Base-by-base conservation (phyloP, 1,140 invertebrate species). In the Brachionus asplanchnoidis region DNA sequence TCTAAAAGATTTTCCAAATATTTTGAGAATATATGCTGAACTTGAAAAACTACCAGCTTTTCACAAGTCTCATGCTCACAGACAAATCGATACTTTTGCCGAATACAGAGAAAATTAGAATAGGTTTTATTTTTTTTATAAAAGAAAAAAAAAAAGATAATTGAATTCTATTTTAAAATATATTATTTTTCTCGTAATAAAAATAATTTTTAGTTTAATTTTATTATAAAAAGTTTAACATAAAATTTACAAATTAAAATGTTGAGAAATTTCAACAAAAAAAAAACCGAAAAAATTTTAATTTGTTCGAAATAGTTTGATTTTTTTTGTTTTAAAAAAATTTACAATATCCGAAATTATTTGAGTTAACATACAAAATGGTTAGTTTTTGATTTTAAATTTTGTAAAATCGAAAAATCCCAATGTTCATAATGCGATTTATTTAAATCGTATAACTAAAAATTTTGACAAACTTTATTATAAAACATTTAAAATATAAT, bases 71-170 rank as follows among this genome's bases (percentile, higher is more conserved):
- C 66, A 68, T 84, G 60, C 82, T 23, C 60, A 84, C 44, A 23
- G 65, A 14, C 82, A 84, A 60, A 50, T 60, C 5, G 82, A 84
- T 56, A 73, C 82, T 46, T 46, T 46, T 11, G 23, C 26, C 17
- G 60, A 84, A 75, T 28, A 65, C 23, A 60, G n/a, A 82, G 79
- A 82, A 82, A 82, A 65, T 82, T 82, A 65, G 28, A 9, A 3
- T 5, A 36, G 5, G 0, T 36, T 36, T 36, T 36, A 7, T 7
- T 36, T 6, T 36, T 36, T 36, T 36, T 28, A 28, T 28, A 2
- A 36, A 36, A 7, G 4, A 36, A 36, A 36, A 36, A n/a, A n/a
- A n/a, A n/a, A n/a, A n/a, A n/a, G 1, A 28, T 3, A 28, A 28
- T 28, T 36, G 4, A 36, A 6, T 36, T 36, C 6, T 36, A 36